phyloP scores from a whole-genome alignment of 2,888 invertebrate genomes.

The Dynastes tityus region DNA sequence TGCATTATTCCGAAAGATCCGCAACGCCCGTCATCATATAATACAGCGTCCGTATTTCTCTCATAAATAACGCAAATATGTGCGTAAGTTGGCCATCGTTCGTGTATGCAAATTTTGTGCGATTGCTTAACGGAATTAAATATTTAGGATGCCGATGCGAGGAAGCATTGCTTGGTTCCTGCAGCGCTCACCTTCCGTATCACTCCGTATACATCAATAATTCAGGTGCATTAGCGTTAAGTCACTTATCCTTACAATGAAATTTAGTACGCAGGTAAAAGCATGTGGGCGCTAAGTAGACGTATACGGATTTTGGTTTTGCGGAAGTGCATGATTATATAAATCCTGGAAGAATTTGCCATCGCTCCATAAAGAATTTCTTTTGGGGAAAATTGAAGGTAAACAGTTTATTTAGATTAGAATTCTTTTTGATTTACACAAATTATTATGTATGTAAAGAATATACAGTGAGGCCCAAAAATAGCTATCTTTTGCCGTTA shows the following conservation, averaged over 20 bases:
- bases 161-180: not conserved
- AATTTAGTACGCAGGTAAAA: not conserved
- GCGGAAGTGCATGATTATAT: not conserved
- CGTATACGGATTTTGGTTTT: slow-evolving; percentile 30
- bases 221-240: slow-evolving; percentile 35
- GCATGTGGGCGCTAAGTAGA: slow-evolving; percentile 9
- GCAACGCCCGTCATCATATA: not conserved
- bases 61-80: slow-evolving; percentile 45
- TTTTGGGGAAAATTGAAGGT: no score
- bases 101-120: slow-evolving; percentile 35
- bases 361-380: no score
- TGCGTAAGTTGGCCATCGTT: slow-evolving; percentile 32
- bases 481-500: no score
- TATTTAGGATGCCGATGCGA: slow-evolving; percentile 7
- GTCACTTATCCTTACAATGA: slow-evolving; percentile 15
- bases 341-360: not conserved
- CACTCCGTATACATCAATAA: slow-evolving; percentile 45
- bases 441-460: no score
- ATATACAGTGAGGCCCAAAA: no score
- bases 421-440: no score
- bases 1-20: slow-evolving; percentile 21
- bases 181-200: slow-evolving; percentile 22
- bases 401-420: no score
- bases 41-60: not conserved
- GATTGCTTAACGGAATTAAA: slow-evolving; percentile 39